Conservation (phyloP, 2,888 invertebrate genomes). For the Plebejus anna region DNA sequence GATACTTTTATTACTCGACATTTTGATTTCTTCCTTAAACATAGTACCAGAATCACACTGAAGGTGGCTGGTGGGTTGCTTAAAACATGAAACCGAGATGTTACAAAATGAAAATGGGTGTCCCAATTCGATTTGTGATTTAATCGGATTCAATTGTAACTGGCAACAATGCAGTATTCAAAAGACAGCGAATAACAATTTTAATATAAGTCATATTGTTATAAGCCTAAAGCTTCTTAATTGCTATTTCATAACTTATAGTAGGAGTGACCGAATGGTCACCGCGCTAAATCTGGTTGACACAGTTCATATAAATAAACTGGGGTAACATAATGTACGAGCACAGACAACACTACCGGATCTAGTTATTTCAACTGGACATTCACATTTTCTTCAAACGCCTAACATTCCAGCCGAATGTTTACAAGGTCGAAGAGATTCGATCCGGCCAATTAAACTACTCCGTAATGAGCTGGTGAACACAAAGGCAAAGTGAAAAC, state of each 20-base stretch:
- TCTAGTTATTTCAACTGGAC: constrained; percentile 40
- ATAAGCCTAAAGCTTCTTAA: neutral
- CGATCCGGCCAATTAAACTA: constrained; percentile 32
- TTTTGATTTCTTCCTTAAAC: neutral
- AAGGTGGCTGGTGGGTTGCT: neutral
- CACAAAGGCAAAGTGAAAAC: constrained; percentile 14
- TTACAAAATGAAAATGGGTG: constrained; percentile 1
- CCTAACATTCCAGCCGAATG: constrained; percentile 42
- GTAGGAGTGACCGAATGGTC: constrained; percentile 3
- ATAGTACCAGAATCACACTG: neutral
- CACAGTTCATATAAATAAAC: constrained; percentile 22
- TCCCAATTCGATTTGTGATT: neutral
- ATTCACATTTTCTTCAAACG: constrained; percentile 44
- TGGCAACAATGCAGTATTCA: neutral
- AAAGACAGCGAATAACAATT: neutral
- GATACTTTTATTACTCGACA: neutral
- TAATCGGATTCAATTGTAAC: neutral
- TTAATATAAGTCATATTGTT: neutral
- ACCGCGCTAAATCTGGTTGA: neutral
- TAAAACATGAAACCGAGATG: neutral
- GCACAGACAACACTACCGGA: constrained; percentile 36
- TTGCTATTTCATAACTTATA: constrained; percentile 13
- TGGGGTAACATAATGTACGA: constrained; percentile 4
- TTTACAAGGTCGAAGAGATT: constrained; percentile 46
- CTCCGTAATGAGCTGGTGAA: neutral